phyloP scores from a whole-genome alignment of 2,888 invertebrate species.

The Nomada goodeniana region DNA sequence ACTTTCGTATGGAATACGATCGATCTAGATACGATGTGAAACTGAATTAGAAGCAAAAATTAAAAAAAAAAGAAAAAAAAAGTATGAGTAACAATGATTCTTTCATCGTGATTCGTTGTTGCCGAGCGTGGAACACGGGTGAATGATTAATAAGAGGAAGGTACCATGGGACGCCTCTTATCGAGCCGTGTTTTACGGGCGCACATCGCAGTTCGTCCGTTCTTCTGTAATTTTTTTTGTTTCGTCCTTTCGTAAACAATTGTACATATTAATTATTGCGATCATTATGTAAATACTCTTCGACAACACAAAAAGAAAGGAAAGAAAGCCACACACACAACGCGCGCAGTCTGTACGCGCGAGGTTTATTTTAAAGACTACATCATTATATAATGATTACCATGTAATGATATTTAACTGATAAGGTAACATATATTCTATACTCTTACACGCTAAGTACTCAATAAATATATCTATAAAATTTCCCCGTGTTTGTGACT shows the following conservation, averaged over 20 bases:
- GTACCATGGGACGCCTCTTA: slow-evolving; percentile 24
- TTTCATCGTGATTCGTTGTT: slow-evolving; percentile 51
- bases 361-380: slow-evolving; percentile 79
- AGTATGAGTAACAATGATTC: slow-evolving; percentile 31
- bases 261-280: slow-evolving; percentile 80
- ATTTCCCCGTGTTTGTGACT: slow-evolving; percentile 83
- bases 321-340: slow-evolving; percentile 44
- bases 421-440: slow-evolving; percentile 83
- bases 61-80: slow-evolving; percentile 9
- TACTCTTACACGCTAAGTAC: slow-evolving; percentile 84
- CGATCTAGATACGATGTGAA: slow-evolving; percentile 27
- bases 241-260: slow-evolving; percentile 65
- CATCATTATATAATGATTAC: slow-evolving; percentile 77
- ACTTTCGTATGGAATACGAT: slow-evolving; percentile 62
- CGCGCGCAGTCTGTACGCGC: slow-evolving; percentile 69
- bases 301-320: slow-evolving; percentile 36
- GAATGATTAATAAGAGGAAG: slow-evolving; percentile 15
- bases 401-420: slow-evolving; percentile 79
- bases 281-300: slow-evolving; percentile 81
- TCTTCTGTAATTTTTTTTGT: slow-evolving; percentile 61
- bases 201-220: slow-evolving; percentile 61
- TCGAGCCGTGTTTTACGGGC: slow-evolving; percentile 48
- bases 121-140: slow-evolving; percentile 47
- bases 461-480: slow-evolving; percentile 84
- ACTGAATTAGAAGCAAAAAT: background rate